Evolutionary conservation across 53 echinoderm and acorn worm genomes (phyloP).

Genomic region (Astropecten irregularis): DNA sequence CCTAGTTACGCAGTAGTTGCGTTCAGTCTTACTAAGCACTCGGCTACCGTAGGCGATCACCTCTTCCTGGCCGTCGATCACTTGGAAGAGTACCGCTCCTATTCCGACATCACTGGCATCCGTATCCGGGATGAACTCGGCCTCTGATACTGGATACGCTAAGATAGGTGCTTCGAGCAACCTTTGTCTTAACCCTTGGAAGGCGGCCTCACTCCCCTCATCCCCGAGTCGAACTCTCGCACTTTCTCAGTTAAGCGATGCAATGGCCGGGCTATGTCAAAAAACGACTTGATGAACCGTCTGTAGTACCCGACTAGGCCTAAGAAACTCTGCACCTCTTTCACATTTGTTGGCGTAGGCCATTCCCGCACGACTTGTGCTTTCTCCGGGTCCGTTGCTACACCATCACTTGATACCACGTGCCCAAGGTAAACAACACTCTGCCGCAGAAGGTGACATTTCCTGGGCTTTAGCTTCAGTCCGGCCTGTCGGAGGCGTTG

Average conservation of each 20-base stretch:
- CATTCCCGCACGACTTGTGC: background rate
- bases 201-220: background rate
- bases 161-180: conserved; percentile 3
- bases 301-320: too few relatives aligned
- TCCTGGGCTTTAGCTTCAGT: background rate
- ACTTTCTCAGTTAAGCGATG: conserved; percentile 10
- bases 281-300: too few relatives aligned
- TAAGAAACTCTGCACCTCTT: background rate
- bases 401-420: background rate
- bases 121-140: background rate
- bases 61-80: background rate
- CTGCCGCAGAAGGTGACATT: background rate
- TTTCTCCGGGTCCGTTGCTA: background rate
- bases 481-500: background rate
- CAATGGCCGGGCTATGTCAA: too few relatives aligned
- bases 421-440: background rate
- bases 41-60: background rate
- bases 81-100: background rate
- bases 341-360: conserved; percentile 4
- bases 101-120: background rate
- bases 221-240: background rate
- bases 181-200: background rate
- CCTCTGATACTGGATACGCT: background rate
- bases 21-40: background rate
- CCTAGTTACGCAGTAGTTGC: background rate